Conservation (phyloP, 2,113 vertebrate genomes). For the Tenebrosternarchus preto region DNA sequence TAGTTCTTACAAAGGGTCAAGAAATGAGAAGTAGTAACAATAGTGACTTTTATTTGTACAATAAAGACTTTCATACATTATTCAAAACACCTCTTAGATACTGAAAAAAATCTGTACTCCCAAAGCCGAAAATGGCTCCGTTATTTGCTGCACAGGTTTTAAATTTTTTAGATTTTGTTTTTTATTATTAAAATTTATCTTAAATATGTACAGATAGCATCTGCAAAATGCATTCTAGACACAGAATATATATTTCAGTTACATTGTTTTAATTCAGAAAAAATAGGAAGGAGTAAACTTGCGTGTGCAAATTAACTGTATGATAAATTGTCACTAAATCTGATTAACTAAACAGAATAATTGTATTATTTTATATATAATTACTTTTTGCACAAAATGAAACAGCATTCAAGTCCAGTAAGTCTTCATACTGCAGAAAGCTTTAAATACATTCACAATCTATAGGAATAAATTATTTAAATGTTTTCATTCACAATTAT, state of each 20-base stretch:
- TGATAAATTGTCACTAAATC: constrained; percentile 81
- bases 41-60: constrained; percentile 99
- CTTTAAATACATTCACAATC: constrained; percentile 97
- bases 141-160: constrained; percentile 88
- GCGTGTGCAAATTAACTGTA: constrained; percentile 86
- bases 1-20: constrained; percentile 14
- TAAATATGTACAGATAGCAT: constrained; percentile 90
- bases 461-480: constrained; percentile 90
- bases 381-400: constrained; percentile 86
- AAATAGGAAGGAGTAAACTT: constrained; percentile 84
- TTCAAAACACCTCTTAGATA: constrained; percentile 99
- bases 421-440: constrained; percentile 90
- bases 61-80: constrained; percentile 96
- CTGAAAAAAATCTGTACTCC: constrained; percentile 96
- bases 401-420: constrained; percentile 93
- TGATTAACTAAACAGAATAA: constrained; percentile 79
- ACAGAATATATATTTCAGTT: constrained; percentile 80
- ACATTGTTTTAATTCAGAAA: constrained; percentile 82
- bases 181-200: constrained; percentile 80
- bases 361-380: constrained; percentile 78
- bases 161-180: constrained; percentile 80
- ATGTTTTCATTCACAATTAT: constrained; percentile 93
- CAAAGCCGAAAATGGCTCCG: constrained; percentile 99
- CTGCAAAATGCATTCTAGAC: constrained; percentile 90
- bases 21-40: constrained; percentile 77